Percentiles rank a stretch among this genome's conserved stretches.
Conservation (phyloP, 2,113 vertebrate species). For the Ptilorrhoa leucosticta region DNA sequence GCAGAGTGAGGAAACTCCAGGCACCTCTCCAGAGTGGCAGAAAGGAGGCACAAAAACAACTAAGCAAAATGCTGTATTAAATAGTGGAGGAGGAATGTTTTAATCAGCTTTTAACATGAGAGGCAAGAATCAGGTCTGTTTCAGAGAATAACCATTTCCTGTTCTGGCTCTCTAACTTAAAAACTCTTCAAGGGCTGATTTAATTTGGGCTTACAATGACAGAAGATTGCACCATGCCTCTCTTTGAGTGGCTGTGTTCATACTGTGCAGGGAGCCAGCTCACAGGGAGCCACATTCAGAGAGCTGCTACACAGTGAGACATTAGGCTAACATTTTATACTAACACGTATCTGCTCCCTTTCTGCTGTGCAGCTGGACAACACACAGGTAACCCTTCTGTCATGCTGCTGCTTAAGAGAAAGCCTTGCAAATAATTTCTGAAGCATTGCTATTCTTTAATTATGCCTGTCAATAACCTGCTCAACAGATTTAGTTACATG, state of each 20-base stretch:
- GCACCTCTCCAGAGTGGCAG: not conserved
- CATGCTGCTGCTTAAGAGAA: not conserved
- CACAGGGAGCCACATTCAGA: not conserved
- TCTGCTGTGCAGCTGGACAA: not conserved
- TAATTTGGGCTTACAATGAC: not conserved
- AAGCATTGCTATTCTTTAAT: not conserved
- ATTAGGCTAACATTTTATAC: not conserved
- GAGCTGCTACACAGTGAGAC: not conserved
- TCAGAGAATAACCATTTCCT: not conserved
- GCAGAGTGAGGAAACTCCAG: not conserved
- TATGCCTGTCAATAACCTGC: not conserved
- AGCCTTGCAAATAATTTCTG: not conserved
- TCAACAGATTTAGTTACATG: not conserved
- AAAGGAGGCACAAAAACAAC: not conserved
- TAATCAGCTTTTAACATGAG: not conserved
- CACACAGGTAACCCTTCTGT: not conserved
- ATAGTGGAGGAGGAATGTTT: not conserved
- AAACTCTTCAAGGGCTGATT: not conserved
- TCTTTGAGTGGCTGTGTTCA: not conserved
- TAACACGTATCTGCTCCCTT: not conserved
- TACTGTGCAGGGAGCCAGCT: not conserved
- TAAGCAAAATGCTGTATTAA: not conserved
- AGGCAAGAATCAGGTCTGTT: not conserved
- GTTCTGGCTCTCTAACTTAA: not conserved
- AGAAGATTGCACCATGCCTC: not conserved